Evolutionary conservation across 2,113 vertebrate genomes (phyloP), one percentile per base, ranked within the genome.

Genomic region (Tragelaphus buxtoni): DNA sequence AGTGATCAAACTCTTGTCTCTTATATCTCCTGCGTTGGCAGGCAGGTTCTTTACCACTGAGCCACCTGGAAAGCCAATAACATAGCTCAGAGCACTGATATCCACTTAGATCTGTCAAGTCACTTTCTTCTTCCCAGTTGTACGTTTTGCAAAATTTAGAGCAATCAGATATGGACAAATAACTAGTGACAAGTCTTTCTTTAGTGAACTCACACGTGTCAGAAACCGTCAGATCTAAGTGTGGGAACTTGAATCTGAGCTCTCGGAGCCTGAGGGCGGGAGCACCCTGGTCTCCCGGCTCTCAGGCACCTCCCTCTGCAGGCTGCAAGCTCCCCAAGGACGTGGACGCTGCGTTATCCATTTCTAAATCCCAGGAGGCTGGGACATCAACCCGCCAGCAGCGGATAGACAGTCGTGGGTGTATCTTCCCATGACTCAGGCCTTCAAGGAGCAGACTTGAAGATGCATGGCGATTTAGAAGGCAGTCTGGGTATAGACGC

Each of bases 81-180:
- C 14, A 11, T 5, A 26, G 16, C 61, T 91, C 72, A 61, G 20
- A 28, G 32, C 16, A 35, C 22, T 20, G 32, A 51, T 26, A 32
- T 5, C 11, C 53, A 80, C 8, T 28, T 49, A 26, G 32, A 49
- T 56, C 26, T 56, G 18, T 4, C 7, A 45, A 82, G 32, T 55
- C 9, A 42, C 58, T 51, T 89, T 60, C 63, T 88, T 79, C 47
- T 84, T 94, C 28, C 24, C 18, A 45, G 2, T 24, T 85, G 53
- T 32, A n/a, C 16, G 4, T 51, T 88, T 77, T 84, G 58, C 7
- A 94, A 83, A 89, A 87, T 58, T 30, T 63, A 53, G 9, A 97
- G 49, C 65, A 74, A 82, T 30, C 56, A 42, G 9, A 47, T 53
- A 60, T 35, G 5, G 35, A n/a, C 49, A 56, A 76, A 61, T 39